Percentiles rank a stretch among this genome's conserved stretches.
These are phyloP conservation scores for Amiota mariae DNA, from an alignment of 2,888 invertebrate genomes.

Conservation along the genomic window DNA sequence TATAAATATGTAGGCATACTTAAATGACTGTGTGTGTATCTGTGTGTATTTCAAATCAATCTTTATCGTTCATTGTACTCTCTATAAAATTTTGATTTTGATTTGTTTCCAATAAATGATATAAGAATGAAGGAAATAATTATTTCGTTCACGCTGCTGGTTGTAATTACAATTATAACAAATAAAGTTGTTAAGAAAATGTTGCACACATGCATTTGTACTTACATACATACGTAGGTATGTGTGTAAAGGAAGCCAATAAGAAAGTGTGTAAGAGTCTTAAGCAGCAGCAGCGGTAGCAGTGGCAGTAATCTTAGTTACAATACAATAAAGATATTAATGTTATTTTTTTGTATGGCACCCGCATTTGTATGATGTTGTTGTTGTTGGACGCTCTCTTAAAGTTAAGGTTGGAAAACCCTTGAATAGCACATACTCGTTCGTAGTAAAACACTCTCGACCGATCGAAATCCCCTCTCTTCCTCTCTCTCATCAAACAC, in stretches of 20 bases:
- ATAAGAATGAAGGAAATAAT: not conserved
- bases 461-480: no score
- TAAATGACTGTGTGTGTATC: not conserved
- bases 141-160: not conserved
- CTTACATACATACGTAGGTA: no score
- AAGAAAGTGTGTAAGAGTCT: not conserved
- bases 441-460: no score
- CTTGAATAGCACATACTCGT: no score
- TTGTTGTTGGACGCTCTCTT: no score
- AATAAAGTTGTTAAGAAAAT: not conserved
- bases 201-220: no score
- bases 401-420: no score
- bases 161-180: not conserved
- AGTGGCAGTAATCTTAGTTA: no score
- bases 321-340: not conserved
- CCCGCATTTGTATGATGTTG: constrained; percentile 4
- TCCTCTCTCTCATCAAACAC: no score
- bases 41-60: constrained; percentile 7
- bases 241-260: not conserved
- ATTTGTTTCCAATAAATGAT: constrained; percentile 17
- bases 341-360: not conserved
- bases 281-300: no score
- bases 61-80: constrained; percentile 25
- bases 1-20: not conserved
- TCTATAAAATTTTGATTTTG: constrained; percentile 2